Evolutionary conservation across 2,888 invertebrate species (phyloP).

Genomic region (Athrips mouffetella): DNA sequence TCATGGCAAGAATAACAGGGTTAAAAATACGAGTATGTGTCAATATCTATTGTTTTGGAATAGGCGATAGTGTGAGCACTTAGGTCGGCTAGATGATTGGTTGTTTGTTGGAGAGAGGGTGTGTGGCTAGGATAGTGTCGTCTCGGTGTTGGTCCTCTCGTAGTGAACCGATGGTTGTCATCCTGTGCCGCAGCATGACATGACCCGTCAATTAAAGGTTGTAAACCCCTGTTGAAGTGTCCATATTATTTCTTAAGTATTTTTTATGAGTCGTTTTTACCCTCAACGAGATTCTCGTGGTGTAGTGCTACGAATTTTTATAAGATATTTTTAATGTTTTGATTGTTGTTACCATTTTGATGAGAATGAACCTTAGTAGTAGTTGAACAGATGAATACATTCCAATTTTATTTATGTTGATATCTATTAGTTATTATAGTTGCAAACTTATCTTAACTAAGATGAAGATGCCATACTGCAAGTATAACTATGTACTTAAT

Average conservation of each 20-base stretch:
- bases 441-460: slow-evolving; percentile 37
- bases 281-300: slow-evolving; percentile 28
- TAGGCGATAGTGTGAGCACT: slow-evolving; percentile 17
- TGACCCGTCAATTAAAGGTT: slow-evolving; percentile 69
- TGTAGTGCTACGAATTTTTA: slow-evolving; percentile 47
- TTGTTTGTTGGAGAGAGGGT: slow-evolving; percentile 50
- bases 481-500: slow-evolving; percentile 64
- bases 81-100: slow-evolving; percentile 40
- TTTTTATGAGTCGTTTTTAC: slow-evolving; percentile 37
- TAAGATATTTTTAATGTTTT: slow-evolving; percentile 63
- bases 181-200: slow-evolving; percentile 47
- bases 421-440: slow-evolving; percentile 39
- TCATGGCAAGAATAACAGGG: slow-evolving; percentile 1
- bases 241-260: slow-evolving; percentile 66
- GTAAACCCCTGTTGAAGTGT: slow-evolving; percentile 54
- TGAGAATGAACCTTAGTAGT: slow-evolving; percentile 44
- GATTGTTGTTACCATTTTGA: slow-evolving; percentile 67
- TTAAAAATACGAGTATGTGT: background rate
- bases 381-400: slow-evolving; percentile 56
- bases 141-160: slow-evolving; percentile 48
- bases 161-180: slow-evolving; percentile 48
- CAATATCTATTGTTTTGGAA: background rate
- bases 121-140: slow-evolving; percentile 31
- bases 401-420: slow-evolving; percentile 54
- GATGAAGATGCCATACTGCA: slow-evolving; percentile 69